Base-by-base conservation (phyloP, 2,113 vertebrate genomes). In the Istiophorus platypterus region DNA sequence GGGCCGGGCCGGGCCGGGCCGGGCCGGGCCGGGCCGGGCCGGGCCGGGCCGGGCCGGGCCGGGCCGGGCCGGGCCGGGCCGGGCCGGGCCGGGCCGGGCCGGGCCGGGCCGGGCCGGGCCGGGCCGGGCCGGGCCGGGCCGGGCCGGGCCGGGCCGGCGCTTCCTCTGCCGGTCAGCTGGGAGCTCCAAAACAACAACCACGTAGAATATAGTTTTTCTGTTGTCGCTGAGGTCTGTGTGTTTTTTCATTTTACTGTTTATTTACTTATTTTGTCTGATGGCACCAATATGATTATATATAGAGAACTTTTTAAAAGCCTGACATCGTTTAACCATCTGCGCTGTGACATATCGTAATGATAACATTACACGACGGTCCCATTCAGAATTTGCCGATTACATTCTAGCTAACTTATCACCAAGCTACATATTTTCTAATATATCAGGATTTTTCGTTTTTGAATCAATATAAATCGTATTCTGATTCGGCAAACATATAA, bases 101-200 rank as follows among this genome's bases (percentile, higher is more conserved):
- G n/a, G n/a, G n/a, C n/a, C n/a, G n/a, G n/a, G n/a, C n/a, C n/a
- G n/a, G n/a, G n/a, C n/a, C n/a, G n/a, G n/a, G n/a, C n/a, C n/a
- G n/a, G n/a, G n/a, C n/a, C n/a, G n/a, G n/a, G n/a, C n/a, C n/a
- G n/a, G n/a, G n/a, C n/a, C n/a, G n/a, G n/a, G n/a, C n/a, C n/a
- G n/a, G n/a, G n/a, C n/a, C n/a, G n/a, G n/a, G n/a, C n/a, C n/a
- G n/a, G n/a, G n/a, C n/a, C n/a, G n/a, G n/a, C n/a, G n/a, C n/a
- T n/a, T n/a, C n/a, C n/a, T n/a, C 1, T 24, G 22, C 15, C 22
- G 65, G 76, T 82, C 80, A 85, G 45, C 65, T 49, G 80, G 11
- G 31, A 7, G 37, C 2, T 20, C n/a, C 52, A 27, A 27, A 57
- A 78, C 74, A 67, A 75, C 41, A 84, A 73, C 65, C 12, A 18